Evolutionary conservation across 1,140 invertebrate genomes (phyloP).

Genomic region (Bombyx mori): DNA sequence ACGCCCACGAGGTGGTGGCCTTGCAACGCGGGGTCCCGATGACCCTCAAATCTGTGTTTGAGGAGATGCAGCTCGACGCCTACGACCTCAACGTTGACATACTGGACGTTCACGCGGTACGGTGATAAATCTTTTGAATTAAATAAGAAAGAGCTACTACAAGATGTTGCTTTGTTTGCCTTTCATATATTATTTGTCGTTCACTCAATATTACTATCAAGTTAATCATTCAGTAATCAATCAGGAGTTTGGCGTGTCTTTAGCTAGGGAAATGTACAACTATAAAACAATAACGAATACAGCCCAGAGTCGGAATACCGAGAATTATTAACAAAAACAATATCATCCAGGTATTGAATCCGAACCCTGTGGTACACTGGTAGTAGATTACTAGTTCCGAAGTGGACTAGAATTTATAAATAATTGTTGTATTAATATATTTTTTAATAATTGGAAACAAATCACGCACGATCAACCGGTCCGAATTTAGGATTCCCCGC

Average conservation of each 20-base stretch:
- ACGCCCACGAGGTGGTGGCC: slow-evolving; percentile 78
- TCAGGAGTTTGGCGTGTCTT: neutral
- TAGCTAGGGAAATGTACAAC: too few species aligned
- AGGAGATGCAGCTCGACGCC: slow-evolving; percentile 94
- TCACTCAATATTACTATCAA: neutral
- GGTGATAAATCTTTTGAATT: slow-evolving; percentile 18
- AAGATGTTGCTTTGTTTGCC: neutral
- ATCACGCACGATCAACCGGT: too few species aligned
- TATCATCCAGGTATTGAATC: too few species aligned
- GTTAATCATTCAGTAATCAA: neutral
- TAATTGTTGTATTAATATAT: too few species aligned
- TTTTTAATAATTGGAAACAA: too few species aligned
- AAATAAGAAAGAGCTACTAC: neutral
- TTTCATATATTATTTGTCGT: neutral
- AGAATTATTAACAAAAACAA: too few species aligned
- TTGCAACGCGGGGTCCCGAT: slow-evolving; percentile 76
- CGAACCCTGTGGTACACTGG: too few species aligned
- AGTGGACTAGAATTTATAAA: too few species aligned
- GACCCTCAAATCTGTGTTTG: slow-evolving; percentile 92
- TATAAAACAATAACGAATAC: too few species aligned
- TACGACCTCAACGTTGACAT: slow-evolving; percentile 99
- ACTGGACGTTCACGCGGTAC: slow-evolving; percentile 96
- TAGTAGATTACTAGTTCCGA: too few species aligned
- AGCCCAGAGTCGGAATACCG: too few species aligned
- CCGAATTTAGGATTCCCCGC: too few species aligned